A percentile compares a stretch with the other conserved stretches of the same genome.
These are phyloP conservation scores for Drosophila setosimentum DNA, from an alignment of 2,888 invertebrate genomes.

Conservation along the genomic window DNA sequence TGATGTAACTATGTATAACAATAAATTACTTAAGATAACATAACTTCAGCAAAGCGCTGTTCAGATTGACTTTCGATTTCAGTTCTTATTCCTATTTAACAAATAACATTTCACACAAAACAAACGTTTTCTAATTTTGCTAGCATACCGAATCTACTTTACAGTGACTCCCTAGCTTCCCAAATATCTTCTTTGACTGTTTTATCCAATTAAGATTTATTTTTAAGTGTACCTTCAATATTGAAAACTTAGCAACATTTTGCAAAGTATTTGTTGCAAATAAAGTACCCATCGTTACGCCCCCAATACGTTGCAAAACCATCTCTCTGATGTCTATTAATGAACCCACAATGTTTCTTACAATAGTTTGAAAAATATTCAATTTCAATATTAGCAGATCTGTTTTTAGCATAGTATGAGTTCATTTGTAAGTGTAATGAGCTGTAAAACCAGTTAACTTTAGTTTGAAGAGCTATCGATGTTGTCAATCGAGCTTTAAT, in stretches of 20 bases:
- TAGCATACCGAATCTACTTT: neutral
- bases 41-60: neutral
- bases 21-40: neutral
- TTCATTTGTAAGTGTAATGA: neutral
- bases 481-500: neutral
- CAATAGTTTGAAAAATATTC: neutral
- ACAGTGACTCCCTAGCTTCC: neutral
- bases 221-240: neutral
- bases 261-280: neutral
- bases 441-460: neutral
- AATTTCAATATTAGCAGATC: neutral
- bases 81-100: neutral
- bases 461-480: neutral
- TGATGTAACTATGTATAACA: constrained; percentile 80
- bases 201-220: neutral
- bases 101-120: neutral
- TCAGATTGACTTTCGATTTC: neutral
- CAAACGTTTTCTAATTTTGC: neutral
- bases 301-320: too few species aligned
- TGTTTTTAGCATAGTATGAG: neutral
- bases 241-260: neutral
- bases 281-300: too few species aligned
- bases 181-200: neutral
- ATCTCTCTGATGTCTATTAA: neutral
- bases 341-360: neutral